These are phyloP conservation scores for Gallinago stenura DNA, from an alignment of 2,797 vertebrate species.

Conservation along the genomic window DNA sequence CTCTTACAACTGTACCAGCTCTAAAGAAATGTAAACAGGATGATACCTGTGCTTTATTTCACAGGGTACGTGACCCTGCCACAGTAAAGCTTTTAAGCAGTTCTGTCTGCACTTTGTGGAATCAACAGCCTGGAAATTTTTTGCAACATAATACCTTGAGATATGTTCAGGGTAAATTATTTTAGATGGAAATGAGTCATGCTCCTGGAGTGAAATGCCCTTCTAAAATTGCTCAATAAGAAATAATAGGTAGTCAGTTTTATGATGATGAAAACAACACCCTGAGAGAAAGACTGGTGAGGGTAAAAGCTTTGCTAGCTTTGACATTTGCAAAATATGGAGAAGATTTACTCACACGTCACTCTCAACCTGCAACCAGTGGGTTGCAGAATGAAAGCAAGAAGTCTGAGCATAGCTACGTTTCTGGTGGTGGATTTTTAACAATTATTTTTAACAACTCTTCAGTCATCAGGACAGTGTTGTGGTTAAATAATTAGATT, in stretches of 20 bases:
- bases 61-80: not conserved
- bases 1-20: not conserved
- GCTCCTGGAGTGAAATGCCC: not conserved
- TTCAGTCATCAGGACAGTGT: not conserved
- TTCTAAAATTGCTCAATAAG: not conserved
- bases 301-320: not conserved
- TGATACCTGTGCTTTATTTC: not conserved
- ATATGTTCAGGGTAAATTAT: conserved; percentile 15
- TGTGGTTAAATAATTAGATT: not conserved
- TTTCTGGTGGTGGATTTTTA: not conserved
- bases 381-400: not conserved
- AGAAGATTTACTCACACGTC: conserved; percentile 7
- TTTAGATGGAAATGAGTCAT: conserved; percentile 17
- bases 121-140: not conserved
- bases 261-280: conserved; percentile 26
- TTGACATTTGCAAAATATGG: not conserved
- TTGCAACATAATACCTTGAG: not conserved
- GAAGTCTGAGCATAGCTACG: not conserved
- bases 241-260: conserved; percentile 36
- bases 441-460: not conserved
- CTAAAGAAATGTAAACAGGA: not conserved
- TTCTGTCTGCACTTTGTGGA: not conserved
- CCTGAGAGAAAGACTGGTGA: not conserved
- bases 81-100: not conserved
- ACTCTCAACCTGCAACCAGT: not conserved